Conservation (phyloP, 2,888 invertebrate species). For the Meandrusa payeni region DNA sequence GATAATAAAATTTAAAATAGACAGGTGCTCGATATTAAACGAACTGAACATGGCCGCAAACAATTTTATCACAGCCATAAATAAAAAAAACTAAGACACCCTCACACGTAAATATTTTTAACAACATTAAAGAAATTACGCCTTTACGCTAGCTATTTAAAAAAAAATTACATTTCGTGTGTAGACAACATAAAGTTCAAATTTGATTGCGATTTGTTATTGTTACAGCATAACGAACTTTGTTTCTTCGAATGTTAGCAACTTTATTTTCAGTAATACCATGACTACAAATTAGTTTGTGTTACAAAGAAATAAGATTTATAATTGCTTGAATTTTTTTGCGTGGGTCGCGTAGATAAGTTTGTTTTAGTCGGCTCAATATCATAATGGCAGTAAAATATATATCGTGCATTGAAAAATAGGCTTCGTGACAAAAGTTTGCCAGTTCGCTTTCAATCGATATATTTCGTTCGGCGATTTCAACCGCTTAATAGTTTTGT, state of each 20-base stretch:
- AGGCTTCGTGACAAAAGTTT: constrained; percentile 68
- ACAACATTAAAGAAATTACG: constrained; percentile 51
- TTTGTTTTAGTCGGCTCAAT: constrained; percentile 39
- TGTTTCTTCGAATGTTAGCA: constrained; percentile 25
- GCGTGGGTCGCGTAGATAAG: not conserved
- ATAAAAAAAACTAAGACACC: constrained; percentile 57
- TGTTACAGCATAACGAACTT: constrained; percentile 10
- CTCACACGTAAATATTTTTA: constrained; percentile 53
- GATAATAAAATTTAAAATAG: constrained; percentile 50
- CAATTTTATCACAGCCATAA: constrained; percentile 75
- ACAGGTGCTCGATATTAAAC: constrained; percentile 65
- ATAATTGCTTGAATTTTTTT: constrained; percentile 22
- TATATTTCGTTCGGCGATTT: constrained; percentile 55
- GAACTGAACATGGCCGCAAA: constrained; percentile 66
- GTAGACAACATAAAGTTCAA: constrained; percentile 34
- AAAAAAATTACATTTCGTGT: constrained; percentile 31
- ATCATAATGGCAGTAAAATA: constrained; percentile 62
- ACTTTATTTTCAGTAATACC: constrained; percentile 16
- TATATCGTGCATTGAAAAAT: constrained; percentile 69
- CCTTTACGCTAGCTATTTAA: constrained; percentile 32
- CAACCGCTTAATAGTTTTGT: constrained; percentile 44
- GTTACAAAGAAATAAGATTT: not conserved
- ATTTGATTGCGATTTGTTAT: constrained; percentile 27
- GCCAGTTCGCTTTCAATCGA: constrained; percentile 63
- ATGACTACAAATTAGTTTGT: constrained; percentile 25